These are phyloP conservation scores for Megaptera novaeangliae DNA, from an alignment of 2,113 vertebrate species.

Conservation along the genomic window DNA sequence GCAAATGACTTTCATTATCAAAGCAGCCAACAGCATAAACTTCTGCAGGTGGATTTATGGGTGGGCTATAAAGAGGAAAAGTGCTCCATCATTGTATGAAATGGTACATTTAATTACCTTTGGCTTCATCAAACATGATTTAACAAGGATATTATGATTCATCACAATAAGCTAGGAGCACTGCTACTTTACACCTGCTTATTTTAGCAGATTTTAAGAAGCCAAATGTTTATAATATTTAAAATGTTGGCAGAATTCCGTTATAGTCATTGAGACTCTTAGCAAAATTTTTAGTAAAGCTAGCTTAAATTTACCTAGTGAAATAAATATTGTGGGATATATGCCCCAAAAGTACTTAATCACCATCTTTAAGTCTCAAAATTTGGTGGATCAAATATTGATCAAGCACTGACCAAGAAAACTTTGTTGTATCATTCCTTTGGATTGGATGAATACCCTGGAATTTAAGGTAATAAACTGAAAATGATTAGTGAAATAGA, in stretches of 20 bases:
- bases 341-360: neutral
- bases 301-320: neutral
- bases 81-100: constrained; percentile 63
- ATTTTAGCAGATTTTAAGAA: constrained; percentile 60
- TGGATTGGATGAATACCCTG: neutral
- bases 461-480: neutral
- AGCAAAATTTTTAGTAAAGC: neutral
- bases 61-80: constrained; percentile 60
- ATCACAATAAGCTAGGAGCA: constrained; percentile 67
- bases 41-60: constrained; percentile 66
- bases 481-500: neutral
- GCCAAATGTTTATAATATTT: constrained; percentile 56
- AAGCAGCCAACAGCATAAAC: constrained; percentile 68
- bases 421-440: neutral
- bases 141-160: constrained; percentile 74
- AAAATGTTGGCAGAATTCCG: constrained; percentile 37
- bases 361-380: neutral
- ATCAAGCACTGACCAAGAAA: neutral
- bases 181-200: constrained; percentile 54
- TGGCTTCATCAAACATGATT: constrained; percentile 69
- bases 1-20: constrained; percentile 74
- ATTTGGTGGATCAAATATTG: neutral
- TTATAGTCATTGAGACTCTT: constrained; percentile 19
- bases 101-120: constrained; percentile 70
- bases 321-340: neutral